phyloP scores from a whole-genome alignment of 2,113 vertebrate genomes.

The Centropus bengalensis region DNA sequence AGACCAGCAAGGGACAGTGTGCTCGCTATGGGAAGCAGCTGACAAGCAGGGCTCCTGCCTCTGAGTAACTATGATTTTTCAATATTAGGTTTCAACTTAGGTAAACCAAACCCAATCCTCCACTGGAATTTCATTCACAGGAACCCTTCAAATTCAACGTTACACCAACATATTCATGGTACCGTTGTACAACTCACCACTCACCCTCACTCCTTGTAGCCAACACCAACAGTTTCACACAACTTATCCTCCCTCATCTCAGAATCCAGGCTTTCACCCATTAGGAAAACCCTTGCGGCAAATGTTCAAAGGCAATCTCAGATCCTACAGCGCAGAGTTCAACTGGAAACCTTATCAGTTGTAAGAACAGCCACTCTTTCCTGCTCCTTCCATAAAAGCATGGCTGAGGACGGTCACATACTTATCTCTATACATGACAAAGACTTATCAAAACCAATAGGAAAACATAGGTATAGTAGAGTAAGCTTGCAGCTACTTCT shows the following conservation, averaged over 20 bases:
- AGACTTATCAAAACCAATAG: not conserved
- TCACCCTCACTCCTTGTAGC: not conserved
- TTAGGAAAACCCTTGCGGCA: not conserved
- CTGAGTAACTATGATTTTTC: not conserved
- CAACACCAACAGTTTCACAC: not conserved
- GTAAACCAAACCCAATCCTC: not conserved
- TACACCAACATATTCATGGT: not conserved
- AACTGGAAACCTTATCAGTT: not conserved
- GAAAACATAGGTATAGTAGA: not conserved
- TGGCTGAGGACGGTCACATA: not conserved
- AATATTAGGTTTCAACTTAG: not conserved
- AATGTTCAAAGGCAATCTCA: not conserved
- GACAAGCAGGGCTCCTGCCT: not conserved
- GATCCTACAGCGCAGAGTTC: not conserved
- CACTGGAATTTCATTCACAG: not conserved
- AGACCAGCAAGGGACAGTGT: accelerated
- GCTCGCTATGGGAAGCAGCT: not conserved
- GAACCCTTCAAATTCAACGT: not conserved
- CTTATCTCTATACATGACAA: not conserved
- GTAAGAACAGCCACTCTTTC: not conserved
- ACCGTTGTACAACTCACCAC: not conserved
- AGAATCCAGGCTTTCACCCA: not conserved
- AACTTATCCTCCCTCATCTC: not conserved
- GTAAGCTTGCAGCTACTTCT: not conserved
- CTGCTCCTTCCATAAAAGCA: accelerated